A percentile compares a stretch with the other conserved stretches of the same genome.
phyloP scores from a whole-genome alignment of 37 sponge, comb jelly and placozoan genomes.

The Chondrosia reniformis region DNA sequence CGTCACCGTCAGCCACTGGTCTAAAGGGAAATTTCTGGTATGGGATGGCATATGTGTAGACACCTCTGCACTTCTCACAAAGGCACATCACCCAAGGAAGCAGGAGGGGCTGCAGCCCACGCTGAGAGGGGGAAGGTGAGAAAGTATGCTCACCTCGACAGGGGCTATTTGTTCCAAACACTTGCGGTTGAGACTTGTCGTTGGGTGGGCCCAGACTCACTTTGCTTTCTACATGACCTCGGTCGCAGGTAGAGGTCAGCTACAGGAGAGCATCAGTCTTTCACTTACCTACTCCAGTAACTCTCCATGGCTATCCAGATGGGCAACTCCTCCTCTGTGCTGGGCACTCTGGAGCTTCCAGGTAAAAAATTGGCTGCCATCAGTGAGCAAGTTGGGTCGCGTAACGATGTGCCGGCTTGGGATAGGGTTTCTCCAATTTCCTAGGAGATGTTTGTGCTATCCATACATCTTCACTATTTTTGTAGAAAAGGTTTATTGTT shows the following conservation, averaged over 20 bases:
- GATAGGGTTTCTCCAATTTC: no score
- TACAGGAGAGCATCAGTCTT: background rate
- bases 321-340: no score
- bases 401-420: no score
- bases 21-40: background rate
- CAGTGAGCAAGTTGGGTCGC: no score
- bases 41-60: background rate
- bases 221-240: background rate
- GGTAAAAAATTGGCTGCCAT: no score
- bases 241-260: background rate
- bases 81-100: background rate
- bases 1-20: no score
- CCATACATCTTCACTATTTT: no score
- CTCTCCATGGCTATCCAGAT: no score
- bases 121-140: background rate
- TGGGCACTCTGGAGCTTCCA: background rate
- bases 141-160: background rate
- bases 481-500: no score
- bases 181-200: background rate
- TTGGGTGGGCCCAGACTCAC: background rate
- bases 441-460: no score
- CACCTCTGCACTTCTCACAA: background rate
- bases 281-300: no score
- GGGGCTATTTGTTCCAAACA: background rate
- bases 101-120: background rate